Base-by-base conservation (phyloP, 2,888 invertebrate genomes). In the Cantharis lateralis region DNA sequence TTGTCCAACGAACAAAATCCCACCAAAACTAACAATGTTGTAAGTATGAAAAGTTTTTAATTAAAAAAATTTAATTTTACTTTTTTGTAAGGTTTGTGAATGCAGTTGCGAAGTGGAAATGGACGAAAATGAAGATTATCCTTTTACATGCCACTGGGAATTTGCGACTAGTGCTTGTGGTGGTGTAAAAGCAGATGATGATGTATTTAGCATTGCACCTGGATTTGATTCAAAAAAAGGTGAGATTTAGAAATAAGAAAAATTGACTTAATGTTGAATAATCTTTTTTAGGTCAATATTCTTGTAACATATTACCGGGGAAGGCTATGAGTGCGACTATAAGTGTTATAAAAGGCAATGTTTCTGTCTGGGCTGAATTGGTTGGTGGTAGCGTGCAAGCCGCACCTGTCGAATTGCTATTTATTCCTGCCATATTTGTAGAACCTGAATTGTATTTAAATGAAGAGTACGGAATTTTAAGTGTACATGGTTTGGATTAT, bases 401-500 rank as follows among this genome's bases (percentile, higher is more conserved):
- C 1, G 80, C 82, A 24, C 83, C 81, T 10, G 68, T 87, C 3
- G 80, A 82, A 68, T 76, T 89, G 32, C 82, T 83, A 61, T 89
- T 89, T 80, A 79, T 87, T 72, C 89, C 89, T 0, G 85, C 86
- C 0, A 75, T 87, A 66, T 85, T 81, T 77, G 76, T 86, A 10
- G 84, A 85, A 15, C 74, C 78, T 10, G 85, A 86, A 66, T 77
- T 85, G 15, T 68, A 75, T 5, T 74, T 84, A 64, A 78, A 81
- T 26, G 80, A 80, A n/a, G 64, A 72, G 9, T 75, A 32, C 3
- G 87, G 83, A 2, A 82, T 82, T 61, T 78, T 92, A 63, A 83
- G 86, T 18, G 85, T 92, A 70, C 88, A 88, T 80, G 93, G 93
- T 5, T 85, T 92, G 72, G 89, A 90, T 68, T 87, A 89, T 83